phyloP scores from a whole-genome alignment of 64 coral and sea anemone genomes.

The Porites australiensis region DNA sequence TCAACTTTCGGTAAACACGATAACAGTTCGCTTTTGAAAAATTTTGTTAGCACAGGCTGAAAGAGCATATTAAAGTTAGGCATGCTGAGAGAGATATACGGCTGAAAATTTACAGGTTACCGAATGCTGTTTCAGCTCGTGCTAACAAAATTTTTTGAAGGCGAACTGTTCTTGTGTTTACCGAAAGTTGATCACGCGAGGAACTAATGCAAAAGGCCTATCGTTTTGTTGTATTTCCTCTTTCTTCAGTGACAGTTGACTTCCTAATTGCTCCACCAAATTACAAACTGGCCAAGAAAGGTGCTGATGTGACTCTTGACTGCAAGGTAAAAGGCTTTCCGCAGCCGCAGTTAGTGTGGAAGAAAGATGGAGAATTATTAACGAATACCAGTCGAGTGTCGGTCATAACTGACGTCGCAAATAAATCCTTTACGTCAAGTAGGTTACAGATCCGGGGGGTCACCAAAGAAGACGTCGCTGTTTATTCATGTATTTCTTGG shows the following conservation, averaged over 20 bases:
- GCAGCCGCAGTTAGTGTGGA: constrained; percentile 75
- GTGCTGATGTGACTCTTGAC: constrained; percentile 5
- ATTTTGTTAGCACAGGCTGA: too few relatives aligned
- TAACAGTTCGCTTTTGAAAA: too few relatives aligned
- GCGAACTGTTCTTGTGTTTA: too few relatives aligned
- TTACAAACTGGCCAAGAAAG: neutral
- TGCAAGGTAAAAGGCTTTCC: constrained; percentile 69
- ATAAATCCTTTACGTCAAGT: neutral
- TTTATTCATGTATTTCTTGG: constrained; percentile 58
- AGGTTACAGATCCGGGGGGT: constrained; percentile 5
- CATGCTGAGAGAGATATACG: too few relatives aligned
- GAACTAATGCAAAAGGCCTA: neutral
- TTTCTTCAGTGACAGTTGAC: constrained; percentile 10
- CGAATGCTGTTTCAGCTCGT: too few relatives aligned
- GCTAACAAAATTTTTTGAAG: too few relatives aligned
- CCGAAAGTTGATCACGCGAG: too few relatives aligned
- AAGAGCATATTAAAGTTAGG: too few relatives aligned
- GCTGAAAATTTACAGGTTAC: too few relatives aligned
- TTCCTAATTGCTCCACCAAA: neutral
- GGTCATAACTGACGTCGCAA: neutral
- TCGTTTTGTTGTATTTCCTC: neutral
- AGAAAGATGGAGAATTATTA: constrained; percentile 77
- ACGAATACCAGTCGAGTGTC: constrained; percentile 29
- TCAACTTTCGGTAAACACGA: too few relatives aligned
- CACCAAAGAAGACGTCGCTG: constrained; percentile 12